phyloP scores from a whole-genome alignment of 1,140 invertebrate species.

The Copidosoma floridanum region DNA sequence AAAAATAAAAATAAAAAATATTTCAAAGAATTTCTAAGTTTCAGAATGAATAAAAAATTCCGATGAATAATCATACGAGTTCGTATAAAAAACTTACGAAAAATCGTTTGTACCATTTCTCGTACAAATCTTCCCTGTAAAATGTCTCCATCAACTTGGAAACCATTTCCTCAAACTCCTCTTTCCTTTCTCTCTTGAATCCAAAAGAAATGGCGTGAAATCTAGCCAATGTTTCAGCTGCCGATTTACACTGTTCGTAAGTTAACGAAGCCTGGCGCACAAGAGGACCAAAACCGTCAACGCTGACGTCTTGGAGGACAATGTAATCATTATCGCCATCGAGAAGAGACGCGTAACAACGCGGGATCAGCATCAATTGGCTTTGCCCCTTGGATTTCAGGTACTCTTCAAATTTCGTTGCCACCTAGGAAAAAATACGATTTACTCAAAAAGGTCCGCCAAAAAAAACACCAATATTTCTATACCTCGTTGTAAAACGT shows the following conservation, averaged over 20 bases:
- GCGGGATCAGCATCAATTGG: slow-evolving; percentile 42
- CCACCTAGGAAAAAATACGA: slow-evolving; percentile 33
- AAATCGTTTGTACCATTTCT: slow-evolving; percentile 64
- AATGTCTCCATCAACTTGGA: slow-evolving; percentile 58
- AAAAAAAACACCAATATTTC: slow-evolving; percentile 25
- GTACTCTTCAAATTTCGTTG: slow-evolving; percentile 43
- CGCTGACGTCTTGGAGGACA: slow-evolving; percentile 63
- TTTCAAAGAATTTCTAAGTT: too few species aligned
- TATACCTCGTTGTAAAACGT: slow-evolving; percentile 64
- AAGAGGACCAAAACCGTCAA: slow-evolving; percentile 55
- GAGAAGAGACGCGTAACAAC: slow-evolving; percentile 55
- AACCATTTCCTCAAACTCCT: slow-evolving; percentile 57
- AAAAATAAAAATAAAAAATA: slow-evolving; percentile 66
- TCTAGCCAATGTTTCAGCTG: slow-evolving; percentile 62
- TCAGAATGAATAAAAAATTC: too few species aligned
- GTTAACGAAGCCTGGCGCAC: slow-evolving; percentile 58
- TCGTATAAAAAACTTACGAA: too few species aligned
- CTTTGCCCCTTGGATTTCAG: slow-evolving; percentile 33
- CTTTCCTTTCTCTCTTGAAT: slow-evolving; percentile 62
- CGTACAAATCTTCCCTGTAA: slow-evolving; percentile 57
- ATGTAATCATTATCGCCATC: slow-evolving; percentile 69
- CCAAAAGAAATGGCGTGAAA: slow-evolving; percentile 70
- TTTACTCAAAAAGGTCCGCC: background rate
- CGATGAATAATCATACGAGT: too few species aligned
- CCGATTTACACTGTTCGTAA: slow-evolving; percentile 53